Percentiles rank a stretch among this genome's conserved stretches.
Conservation (phyloP, 1,140 invertebrate species). For the Phthorimaea operculella region DNA sequence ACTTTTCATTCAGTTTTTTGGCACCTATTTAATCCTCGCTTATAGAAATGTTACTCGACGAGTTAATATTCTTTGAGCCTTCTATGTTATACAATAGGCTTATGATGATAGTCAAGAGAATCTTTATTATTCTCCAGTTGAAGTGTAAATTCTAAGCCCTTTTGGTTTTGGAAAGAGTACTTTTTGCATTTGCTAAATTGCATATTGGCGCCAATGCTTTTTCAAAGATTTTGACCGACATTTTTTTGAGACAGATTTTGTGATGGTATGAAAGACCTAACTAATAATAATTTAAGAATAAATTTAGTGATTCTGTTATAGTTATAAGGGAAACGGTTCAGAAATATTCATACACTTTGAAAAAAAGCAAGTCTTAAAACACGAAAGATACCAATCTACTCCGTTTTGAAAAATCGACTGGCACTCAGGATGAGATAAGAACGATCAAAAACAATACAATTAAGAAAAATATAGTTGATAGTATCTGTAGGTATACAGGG, state of each 20-base stretch:
- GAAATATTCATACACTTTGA: not conserved
- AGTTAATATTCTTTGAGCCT: not conserved
- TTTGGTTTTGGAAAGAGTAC: not conserved
- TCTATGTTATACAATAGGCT: not conserved
- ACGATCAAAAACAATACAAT: no score
- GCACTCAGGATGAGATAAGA: no score
- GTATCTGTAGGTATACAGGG: no score
- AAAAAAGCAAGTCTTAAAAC: not conserved
- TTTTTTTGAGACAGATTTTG: no score
- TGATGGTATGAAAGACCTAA: no score
- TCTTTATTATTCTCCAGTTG: conserved; percentile 29
- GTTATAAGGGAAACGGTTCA: no score
- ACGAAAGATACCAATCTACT: no score
- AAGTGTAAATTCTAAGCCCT: conserved; percentile 30
- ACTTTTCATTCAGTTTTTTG: no score
- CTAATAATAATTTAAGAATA: not conserved
- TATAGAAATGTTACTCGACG: not conserved
- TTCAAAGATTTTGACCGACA: not conserved
- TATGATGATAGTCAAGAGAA: not conserved
- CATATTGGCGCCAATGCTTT: not conserved
- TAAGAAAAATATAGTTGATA: no score
- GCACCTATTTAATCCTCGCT: not conserved
- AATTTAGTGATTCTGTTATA: not conserved
- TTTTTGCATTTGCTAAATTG: not conserved
- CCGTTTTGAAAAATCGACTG: no score